Conservation (phyloP, 2,113 vertebrate genomes). For the Nycticebus coucang region DNA sequence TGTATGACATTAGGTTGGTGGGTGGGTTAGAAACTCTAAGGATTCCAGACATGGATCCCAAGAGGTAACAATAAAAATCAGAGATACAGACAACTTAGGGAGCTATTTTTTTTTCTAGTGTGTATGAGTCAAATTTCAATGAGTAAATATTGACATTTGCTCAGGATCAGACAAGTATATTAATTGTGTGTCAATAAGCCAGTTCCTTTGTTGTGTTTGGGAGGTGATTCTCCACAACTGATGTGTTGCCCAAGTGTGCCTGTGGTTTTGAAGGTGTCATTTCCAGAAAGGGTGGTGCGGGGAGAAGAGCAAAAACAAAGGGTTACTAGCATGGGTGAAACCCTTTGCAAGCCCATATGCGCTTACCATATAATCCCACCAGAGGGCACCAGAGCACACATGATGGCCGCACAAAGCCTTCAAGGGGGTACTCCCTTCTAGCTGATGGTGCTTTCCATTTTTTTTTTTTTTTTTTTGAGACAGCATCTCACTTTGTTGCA, state of each 20-base stretch:
- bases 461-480: too few relatives aligned
- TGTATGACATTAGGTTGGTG: neutral
- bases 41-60: neutral
- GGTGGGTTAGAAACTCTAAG: neutral
- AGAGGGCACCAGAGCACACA: conserved; percentile 56
- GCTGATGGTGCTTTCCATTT: neutral
- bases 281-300: neutral
- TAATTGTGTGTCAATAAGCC: neutral
- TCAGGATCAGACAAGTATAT: neutral
- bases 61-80: neutral
- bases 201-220: neutral
- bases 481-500: too few relatives aligned
- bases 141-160: neutral
- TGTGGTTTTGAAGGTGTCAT: neutral
- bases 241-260: neutral
- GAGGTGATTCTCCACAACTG: neutral
- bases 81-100: neutral
- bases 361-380: neutral
- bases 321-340: neutral
- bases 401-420: neutral
- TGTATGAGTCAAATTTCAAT: neutral
- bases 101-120: neutral
- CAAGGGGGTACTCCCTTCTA: too few relatives aligned
- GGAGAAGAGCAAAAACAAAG: neutral
- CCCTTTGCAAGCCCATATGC: neutral